These are phyloP conservation scores for Thecophora atra DNA, from an alignment of 2,888 invertebrate genomes.

Conservation along the genomic window DNA sequence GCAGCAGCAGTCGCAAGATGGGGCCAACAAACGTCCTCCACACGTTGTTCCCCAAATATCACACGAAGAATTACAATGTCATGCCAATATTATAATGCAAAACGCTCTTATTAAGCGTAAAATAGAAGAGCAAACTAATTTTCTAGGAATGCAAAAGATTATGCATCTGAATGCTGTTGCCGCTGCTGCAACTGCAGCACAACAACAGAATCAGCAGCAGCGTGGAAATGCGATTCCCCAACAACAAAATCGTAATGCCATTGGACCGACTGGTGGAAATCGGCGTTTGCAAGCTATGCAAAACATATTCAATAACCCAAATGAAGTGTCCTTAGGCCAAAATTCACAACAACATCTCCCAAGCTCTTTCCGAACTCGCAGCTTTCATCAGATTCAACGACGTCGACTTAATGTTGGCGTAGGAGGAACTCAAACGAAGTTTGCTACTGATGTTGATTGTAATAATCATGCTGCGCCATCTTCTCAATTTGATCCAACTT, in stretches of 20 bases:
- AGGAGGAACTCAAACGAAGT: conserved; percentile 36
- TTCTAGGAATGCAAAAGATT: conserved; percentile 54
- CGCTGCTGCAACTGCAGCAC: conserved; percentile 43
- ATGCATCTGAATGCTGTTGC: conserved; percentile 53
- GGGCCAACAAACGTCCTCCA: conserved; percentile 27
- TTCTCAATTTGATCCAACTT: conserved; percentile 22
- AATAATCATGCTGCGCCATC: conserved; percentile 35
- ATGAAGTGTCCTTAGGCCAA: conserved; percentile 37
- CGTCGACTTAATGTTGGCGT: conserved; percentile 37
- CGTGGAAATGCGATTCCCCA: conserved; percentile 33
- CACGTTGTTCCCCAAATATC: conserved; percentile 47
- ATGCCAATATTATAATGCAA: conserved; percentile 62
- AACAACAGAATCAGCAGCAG: conserved; percentile 38
- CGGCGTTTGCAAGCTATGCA: conserved; percentile 49
- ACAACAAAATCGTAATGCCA: conserved; percentile 37
- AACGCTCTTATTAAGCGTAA: conserved; percentile 64
- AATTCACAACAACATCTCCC: conserved; percentile 31
- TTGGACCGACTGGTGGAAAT: conserved; percentile 38
- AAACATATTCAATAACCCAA: conserved; percentile 47
- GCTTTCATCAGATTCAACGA: conserved; percentile 37
- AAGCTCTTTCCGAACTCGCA: conserved; percentile 41
- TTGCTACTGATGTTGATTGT: conserved; percentile 33
- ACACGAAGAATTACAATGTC: conserved; percentile 61
- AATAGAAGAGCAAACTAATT: conserved; percentile 58
- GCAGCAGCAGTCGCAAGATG: conserved; percentile 43